These are phyloP conservation scores for Zosterops pallidus DNA, from an alignment of 2,113 vertebrate genomes.

Conservation along the genomic window DNA sequence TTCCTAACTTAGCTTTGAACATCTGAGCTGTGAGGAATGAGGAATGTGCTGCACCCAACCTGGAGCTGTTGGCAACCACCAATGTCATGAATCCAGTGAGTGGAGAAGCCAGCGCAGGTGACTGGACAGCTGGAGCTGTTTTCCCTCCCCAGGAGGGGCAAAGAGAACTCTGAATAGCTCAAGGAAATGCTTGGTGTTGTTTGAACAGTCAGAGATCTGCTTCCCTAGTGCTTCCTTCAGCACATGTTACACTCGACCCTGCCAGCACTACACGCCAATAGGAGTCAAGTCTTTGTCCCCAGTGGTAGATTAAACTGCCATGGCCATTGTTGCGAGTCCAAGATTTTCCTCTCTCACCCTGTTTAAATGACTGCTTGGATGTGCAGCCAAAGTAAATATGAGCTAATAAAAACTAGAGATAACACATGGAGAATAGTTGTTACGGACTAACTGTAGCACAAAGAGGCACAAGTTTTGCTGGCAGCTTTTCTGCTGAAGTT, in stretches of 20 bases:
- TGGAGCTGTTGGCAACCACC: background rate
- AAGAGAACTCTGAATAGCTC: slow-evolving; percentile 38
- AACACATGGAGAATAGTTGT: background rate
- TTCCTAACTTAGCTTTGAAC: slow-evolving; percentile 4
- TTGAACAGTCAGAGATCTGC: background rate
- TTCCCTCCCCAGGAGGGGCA: background rate
- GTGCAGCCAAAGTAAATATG: slow-evolving; percentile 50
- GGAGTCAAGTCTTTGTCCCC: slow-evolving; percentile 50
- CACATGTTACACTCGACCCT: slow-evolving; percentile 37
- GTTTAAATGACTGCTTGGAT: slow-evolving; percentile 24
- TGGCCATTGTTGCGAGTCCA: slow-evolving; percentile 53
- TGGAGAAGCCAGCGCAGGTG: slow-evolving; percentile 21
- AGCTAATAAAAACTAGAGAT: slow-evolving; percentile 50
- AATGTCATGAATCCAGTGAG: background rate
- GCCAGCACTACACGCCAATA: background rate
- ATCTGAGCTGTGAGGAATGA: background rate
- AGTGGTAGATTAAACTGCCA: slow-evolving; percentile 39
- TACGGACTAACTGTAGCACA: background rate
- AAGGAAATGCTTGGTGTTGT: slow-evolving; percentile 30
- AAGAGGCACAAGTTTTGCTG: background rate
- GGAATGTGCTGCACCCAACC: slow-evolving; percentile 12
- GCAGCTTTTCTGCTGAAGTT: background rate
- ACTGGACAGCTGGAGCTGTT: slow-evolving; percentile 25
- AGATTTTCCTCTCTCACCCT: slow-evolving; percentile 53
- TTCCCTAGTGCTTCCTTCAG: slow-evolving; percentile 61